Evolutionary conservation across 2,113 vertebrate genomes (phyloP), one percentile per base, ranked within the genome.

Genomic region (Bujurquina vittata): DNA sequence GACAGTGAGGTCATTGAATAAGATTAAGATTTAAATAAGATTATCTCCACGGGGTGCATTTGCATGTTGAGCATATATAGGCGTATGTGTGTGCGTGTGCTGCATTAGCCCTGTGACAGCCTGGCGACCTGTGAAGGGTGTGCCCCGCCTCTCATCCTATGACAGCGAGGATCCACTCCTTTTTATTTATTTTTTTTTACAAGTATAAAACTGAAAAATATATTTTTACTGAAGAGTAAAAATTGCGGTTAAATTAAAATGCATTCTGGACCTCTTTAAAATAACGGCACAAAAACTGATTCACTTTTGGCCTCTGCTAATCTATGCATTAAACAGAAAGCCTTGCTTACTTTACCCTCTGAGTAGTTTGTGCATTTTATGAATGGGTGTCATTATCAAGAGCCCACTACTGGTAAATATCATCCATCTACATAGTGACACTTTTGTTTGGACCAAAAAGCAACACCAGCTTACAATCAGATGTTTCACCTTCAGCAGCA

Each of bases 341-440:
- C 26, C 29, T 7, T 59, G 2, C 58, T 52, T 29, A 2, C 15
- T 67, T 78, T 55, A 63, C 17, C 31, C 49, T 11, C 72, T 61
- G 43, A 31, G 17, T 18, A 49, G 22, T 8, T 55, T 7, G 10
- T 67, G 7, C 61, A 8, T 87, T 77, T 79, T 61, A 76, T 85
- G 15, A 84, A 73, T 8, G 6, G 57, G 40, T 52, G 60, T 78
- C 61, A 60, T n/a, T 63, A n/a, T 76, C 20, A 77, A 58, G 65
- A 81, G 75, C 58, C 29, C 12, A 6, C 26, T 10, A 7, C 20
- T 54, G 26, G 75, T 52, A 88, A 80, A 18, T 29, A 83, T 63
- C 57, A 59, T 78, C 79, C 82, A 52, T 89, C 73, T 54, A 87
- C 89, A 87, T 89, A 81, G 87, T 55, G 31, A 91, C 62, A 1